Conservation (phyloP, 2,888 invertebrate genomes). For the Megaustenia siamemsis region DNA sequence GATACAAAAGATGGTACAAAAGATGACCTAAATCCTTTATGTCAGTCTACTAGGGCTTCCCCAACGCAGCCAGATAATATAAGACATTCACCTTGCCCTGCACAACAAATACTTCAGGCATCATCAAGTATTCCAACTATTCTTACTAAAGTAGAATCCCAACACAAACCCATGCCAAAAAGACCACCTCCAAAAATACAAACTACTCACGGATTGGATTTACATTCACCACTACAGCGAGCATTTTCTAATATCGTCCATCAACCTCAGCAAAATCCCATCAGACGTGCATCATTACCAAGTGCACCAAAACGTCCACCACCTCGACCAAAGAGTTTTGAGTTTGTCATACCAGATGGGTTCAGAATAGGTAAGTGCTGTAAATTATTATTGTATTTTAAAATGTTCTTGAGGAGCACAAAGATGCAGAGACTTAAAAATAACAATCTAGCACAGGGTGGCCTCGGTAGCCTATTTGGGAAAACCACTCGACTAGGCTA, state of each 20-base stretch:
- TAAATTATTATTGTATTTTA: not conserved
- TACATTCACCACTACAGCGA: not conserved
- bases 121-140: slow-evolving; percentile 64
- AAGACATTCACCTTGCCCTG: slow-evolving; percentile 53
- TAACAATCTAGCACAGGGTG: too few species aligned
- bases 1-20: slow-evolving; percentile 46
- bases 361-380: not conserved
- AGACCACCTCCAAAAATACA: slow-evolving; percentile 68
- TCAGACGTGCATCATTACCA: slow-evolving; percentile 30
- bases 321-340: slow-evolving; percentile 64
- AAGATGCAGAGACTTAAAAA: too few species aligned
- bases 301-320: slow-evolving; percentile 37
- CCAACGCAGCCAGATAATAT: slow-evolving; percentile 9
- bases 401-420: not conserved
- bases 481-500: too few species aligned
- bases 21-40: slow-evolving; percentile 10
- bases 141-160: slow-evolving; percentile 50
- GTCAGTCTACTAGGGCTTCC: slow-evolving; percentile 24
- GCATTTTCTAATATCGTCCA: not conserved
- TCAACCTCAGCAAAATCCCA: not conserved
- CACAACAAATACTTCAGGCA: slow-evolving; percentile 64
- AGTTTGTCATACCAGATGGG: slow-evolving; percentile 69
- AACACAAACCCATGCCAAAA: slow-evolving; percentile 57
- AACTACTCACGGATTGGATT: not conserved
- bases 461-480: too few species aligned